Evolutionary conservation across 1,140 invertebrate genomes (phyloP).

Genomic region (Drosophila kohkoa): DNA sequence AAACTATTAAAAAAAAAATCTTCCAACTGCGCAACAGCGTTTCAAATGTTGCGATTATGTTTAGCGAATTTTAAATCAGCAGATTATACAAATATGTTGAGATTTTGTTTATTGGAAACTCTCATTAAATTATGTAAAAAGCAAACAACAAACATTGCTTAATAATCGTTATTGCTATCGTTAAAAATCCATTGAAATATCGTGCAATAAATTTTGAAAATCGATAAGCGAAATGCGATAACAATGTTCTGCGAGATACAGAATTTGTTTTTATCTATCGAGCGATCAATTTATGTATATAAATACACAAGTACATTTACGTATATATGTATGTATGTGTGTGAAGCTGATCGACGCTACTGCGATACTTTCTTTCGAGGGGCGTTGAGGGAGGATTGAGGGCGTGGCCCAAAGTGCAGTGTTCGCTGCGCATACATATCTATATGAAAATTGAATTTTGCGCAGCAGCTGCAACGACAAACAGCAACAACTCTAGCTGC

Average conservation of each 20-base stretch:
- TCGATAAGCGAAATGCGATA: slow-evolving; percentile 9
- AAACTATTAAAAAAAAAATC: no score
- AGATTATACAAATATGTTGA: no score
- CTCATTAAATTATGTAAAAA: background rate
- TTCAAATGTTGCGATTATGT: no score
- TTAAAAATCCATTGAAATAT: background rate
- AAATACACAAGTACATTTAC: background rate
- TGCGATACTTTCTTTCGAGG: no score
- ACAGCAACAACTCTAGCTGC: slow-evolving; percentile 25
- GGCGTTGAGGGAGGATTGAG: background rate
- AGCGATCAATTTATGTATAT: background rate
- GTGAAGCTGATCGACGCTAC: background rate
- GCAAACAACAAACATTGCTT: no score
- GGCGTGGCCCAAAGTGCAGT: slow-evolving; percentile 23
- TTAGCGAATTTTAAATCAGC: no score
- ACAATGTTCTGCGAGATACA: background rate
- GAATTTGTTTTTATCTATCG: background rate
- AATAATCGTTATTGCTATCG: background rate
- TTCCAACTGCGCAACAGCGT: no score
- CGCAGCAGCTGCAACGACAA: background rate
- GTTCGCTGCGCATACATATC: slow-evolving; percentile 32
- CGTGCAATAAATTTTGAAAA: background rate
- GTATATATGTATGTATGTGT: background rate
- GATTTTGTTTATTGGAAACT: no score
- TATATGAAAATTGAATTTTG: slow-evolving; percentile 32